Evolutionary conservation across 2,888 invertebrate genomes (phyloP), one percentile per base, ranked within the genome.

Genomic region (Amphipyra berbera): DNA sequence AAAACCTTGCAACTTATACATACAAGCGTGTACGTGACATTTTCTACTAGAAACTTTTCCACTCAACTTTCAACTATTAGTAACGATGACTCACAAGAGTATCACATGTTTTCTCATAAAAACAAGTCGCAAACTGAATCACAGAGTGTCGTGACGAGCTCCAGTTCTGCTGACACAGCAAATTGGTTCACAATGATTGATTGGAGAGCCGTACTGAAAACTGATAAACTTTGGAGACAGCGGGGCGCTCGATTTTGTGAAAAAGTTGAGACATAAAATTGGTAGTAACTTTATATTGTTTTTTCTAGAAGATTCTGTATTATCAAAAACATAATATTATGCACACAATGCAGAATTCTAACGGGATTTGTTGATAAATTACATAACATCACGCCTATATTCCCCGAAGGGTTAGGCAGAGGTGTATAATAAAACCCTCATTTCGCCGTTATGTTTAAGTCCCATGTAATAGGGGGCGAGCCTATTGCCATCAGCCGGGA

Each of bases 151-250:
- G 50, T 42, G 49, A 54, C 53, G 45, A 59, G 68, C 60, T 42
- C 47, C 46, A 56, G 60, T 76, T 62, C 42, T 13, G 66, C 56
- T 77, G 75, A 76, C 64, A 58, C 68, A 46, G 60, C 60, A 59
- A 62, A 71, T 58, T 61, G 62, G 57, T 47, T 37, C 55, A 52
- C 41, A 27, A 55, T 68, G 75, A 77, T 77, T 74, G 78, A 76
- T 77, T 49, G 58, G 12, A 27, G 9, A 13, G 7, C 9, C 37
- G 35, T 10, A 12, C 15, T 37, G 27, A 15, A 44, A 63, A 65
- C 59, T 71, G 49, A 35, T 44, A 55, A 68, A 60, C 41, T 48
- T 47, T 41, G 15, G 38, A 41, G 44, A 40, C 47, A 45, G 48
- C 49, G 37, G 13, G 21, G 15, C 0, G 6, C 15, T 41, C 13